A percentile compares a stretch with the other conserved stretches of the same genome.
These are phyloP conservation scores for Pseudorasbora parva DNA, from an alignment of 2,113 vertebrate genomes.

Conservation along the genomic window DNA sequence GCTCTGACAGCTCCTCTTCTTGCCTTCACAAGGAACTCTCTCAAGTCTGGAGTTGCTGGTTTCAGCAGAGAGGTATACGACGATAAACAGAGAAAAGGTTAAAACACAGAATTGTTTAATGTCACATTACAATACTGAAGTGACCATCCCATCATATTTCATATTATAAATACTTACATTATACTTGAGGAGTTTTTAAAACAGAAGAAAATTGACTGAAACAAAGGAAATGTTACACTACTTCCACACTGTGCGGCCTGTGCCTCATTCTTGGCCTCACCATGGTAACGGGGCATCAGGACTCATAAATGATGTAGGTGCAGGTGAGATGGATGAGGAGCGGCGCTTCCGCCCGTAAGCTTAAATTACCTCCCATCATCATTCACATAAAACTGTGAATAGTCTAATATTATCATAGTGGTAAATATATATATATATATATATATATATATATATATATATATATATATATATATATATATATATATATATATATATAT, in stretches of 20 bases:
- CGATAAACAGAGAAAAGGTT: slow-evolving; percentile 49
- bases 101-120: slow-evolving; percentile 57
- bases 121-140: not conserved
- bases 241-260: slow-evolving; percentile 42
- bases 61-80: slow-evolving; percentile 47
- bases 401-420: not conserved
- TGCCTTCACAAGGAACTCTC: slow-evolving; percentile 91
- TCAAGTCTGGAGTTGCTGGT: slow-evolving; percentile 90
- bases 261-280: slow-evolving; percentile 55
- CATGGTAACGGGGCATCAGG: slow-evolving; percentile 73
- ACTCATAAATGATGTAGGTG: slow-evolving; percentile 78
- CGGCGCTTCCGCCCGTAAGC: slow-evolving; percentile 66
- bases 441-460: too few relatives aligned
- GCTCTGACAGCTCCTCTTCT: slow-evolving; percentile 88
- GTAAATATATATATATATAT: too few relatives aligned
- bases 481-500: too few relatives aligned
- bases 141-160: not conserved
- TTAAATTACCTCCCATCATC: slow-evolving; percentile 67
- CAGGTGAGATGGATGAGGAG: slow-evolving; percentile 76
- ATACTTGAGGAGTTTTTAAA: not conserved
- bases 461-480: too few relatives aligned
- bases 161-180: not conserved
- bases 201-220: not conserved
- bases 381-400: slow-evolving; percentile 54
- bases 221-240: slow-evolving; percentile 17